Conservation (phyloP, 2,113 vertebrate species). For the Chamaetylas fuelleborni region DNA sequence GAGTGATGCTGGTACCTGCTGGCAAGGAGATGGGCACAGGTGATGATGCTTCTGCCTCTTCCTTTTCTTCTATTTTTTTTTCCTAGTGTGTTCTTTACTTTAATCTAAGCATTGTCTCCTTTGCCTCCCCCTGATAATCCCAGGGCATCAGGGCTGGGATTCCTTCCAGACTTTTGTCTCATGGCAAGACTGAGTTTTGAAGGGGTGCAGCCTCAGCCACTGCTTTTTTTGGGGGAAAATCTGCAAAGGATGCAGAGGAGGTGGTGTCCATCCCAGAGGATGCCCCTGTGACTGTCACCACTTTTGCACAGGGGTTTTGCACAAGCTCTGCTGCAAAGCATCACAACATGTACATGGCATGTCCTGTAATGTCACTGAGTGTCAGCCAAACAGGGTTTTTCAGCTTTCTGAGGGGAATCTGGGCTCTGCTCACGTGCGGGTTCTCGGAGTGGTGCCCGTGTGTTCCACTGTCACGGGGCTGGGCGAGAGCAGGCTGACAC, state of each 20-base stretch:
- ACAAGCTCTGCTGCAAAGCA: background rate
- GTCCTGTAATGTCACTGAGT: background rate
- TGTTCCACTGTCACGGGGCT: background rate
- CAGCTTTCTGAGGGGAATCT: background rate
- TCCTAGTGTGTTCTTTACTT: background rate
- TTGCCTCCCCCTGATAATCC: background rate
- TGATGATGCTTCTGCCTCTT: background rate
- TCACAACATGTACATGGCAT: fast-evolving
- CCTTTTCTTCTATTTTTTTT: background rate
- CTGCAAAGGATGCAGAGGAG: fast-evolving
- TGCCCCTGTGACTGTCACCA: background rate
- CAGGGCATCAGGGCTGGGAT: background rate
- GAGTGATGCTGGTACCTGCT: background rate
- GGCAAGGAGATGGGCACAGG: background rate
- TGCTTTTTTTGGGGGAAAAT: background rate
- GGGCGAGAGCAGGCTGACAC: background rate
- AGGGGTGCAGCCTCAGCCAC: fast-evolving
- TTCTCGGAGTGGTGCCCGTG: fast-evolving
- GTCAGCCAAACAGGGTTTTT: background rate
- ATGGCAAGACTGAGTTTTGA: background rate
- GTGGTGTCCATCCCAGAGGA: background rate
- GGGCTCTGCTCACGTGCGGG: background rate
- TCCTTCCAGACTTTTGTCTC: background rate
- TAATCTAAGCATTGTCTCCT: background rate
- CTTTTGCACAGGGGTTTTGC: background rate